A percentile compares a stretch with the other conserved stretches of the same genome.
phyloP scores from a whole-genome alignment of 2,113 vertebrate genomes.

The Aphelocoma coerulescens region DNA sequence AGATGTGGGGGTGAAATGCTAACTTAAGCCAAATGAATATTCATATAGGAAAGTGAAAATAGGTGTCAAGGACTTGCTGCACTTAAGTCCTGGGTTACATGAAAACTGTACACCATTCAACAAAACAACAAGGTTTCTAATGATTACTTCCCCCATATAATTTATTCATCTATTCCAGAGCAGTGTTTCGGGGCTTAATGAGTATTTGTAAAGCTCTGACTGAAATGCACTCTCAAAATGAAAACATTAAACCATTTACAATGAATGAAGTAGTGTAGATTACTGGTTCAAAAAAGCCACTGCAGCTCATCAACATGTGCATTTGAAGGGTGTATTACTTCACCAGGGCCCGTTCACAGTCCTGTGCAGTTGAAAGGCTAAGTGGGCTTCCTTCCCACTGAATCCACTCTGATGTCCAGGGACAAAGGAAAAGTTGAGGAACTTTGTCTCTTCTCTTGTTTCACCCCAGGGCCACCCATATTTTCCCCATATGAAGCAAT shows the following conservation, averaged over 20 bases:
- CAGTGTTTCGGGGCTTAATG: conserved; percentile 28
- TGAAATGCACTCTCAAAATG: conserved; percentile 43
- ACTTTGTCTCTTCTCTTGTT: neutral
- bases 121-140: conserved; percentile 51
- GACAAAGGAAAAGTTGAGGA: neutral
- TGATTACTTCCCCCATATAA: conserved; percentile 44
- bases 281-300: conserved; percentile 32
- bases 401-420: neutral
- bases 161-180: conserved; percentile 61
- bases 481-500: neutral
- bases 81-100: conserved; percentile 32
- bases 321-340: conserved; percentile 1
- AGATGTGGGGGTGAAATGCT: neutral
- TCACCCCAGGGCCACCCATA: neutral
- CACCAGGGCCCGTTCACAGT: neutral
- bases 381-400: neutral
- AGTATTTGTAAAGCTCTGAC: conserved; percentile 53
- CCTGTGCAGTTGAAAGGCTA: neutral
- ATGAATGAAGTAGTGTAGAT: conserved; percentile 24
- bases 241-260: conserved; percentile 38
- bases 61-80: conserved; percentile 60
- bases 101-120: conserved; percentile 32
- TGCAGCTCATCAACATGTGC: conserved; percentile 33
- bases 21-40: conserved; percentile 49
- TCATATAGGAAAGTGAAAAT: conserved; percentile 50